Evolutionary conservation across 1,140 invertebrate genomes (phyloP), one percentile per base, ranked within the genome.

Genomic region (Drosophila repleta): DNA sequence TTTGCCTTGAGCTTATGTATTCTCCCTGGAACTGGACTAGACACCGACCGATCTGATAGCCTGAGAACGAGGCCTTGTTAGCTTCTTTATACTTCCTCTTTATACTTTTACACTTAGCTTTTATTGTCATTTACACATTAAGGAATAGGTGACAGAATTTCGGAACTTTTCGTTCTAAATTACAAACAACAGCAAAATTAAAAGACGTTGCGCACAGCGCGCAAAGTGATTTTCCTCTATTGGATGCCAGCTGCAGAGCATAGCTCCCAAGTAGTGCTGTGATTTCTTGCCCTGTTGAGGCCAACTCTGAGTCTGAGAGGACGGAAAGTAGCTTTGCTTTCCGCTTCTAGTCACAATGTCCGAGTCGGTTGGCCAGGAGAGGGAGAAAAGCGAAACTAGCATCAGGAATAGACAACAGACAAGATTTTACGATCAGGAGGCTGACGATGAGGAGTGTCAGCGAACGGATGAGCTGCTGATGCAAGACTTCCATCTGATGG

Each of bases 401-500:
- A 5, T 52, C 2, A 62, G 5, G 13, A 13, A 13, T n/a, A n/a
- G n/a, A n/a, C n/a, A n/a, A n/a, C 39, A 41, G 5, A 15, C n/a
- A 15, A n/a, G 7, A 11, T 26, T 43, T 17, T 2, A 29, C 1
- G 2, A 15, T 3, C 15, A 7, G 3, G 35, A 51, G 3, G 35
- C 43, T 7, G 41, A 11, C 4, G 32, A 66, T 39, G 29, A 41
- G 4, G 39, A 66, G 0, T 4, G 18, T 5, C 4, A 11, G 20
- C 60, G 65, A 4, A 24, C n/a, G n/a, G 41, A 49, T 7, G 6
- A 32, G 0, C 1, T 88, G 6, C 24, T 83, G 0, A 43, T 61
- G 5, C 6, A 68, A 61, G 79, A 82, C 1, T 88, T 88, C 8
- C 13, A 46, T 0, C n/a, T 71, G 1, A 71, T 88, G 72, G 20